A percentile compares a stretch with the other conserved stretches of the same genome.
phyloP scores from a whole-genome alignment of 1,140 invertebrate genomes.

The Adoxophyes honmai region DNA sequence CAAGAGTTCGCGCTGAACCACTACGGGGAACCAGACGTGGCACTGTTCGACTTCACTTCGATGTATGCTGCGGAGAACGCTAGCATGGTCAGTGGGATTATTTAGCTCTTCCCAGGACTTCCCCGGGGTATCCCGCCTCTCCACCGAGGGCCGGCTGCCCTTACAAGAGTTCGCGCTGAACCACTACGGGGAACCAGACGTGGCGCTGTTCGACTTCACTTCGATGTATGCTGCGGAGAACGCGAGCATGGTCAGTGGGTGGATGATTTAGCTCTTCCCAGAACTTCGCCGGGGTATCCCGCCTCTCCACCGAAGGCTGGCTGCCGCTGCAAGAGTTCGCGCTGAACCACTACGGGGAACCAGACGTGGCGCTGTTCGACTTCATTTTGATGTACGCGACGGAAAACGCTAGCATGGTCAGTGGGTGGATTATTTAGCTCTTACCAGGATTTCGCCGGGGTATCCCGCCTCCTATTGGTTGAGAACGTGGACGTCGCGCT shows the following conservation, averaged over 20 bases:
- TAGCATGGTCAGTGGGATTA: conserved; percentile 56
- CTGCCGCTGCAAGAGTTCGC: conserved; percentile 96
- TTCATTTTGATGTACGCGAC: conserved; percentile 99
- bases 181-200: conserved; percentile 98
- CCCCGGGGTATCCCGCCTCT: conserved; percentile 92
- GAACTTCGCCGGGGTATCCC: conserved; percentile 94
- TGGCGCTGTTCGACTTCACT: conserved; percentile 99
- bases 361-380: conserved; percentile 99
- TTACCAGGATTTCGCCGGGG: conserved; percentile 91
- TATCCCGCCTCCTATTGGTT: conserved; percentile 92
- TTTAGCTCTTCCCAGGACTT: conserved; percentile 87
- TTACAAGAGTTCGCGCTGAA: conserved; percentile 97
- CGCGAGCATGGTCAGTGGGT: conserved; percentile 65
- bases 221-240: conserved; percentile 99
- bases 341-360: conserved; percentile 97
- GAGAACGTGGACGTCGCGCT: conserved; percentile 98
- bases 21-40: conserved; percentile 97
- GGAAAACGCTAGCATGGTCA: conserved; percentile 84
- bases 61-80: conserved; percentile 98
- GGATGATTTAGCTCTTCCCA: no score
- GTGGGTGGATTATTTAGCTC: no score
- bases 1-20: conserved; percentile 98
- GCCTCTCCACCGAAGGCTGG: conserved; percentile 93
- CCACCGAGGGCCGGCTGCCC: conserved; percentile 94
- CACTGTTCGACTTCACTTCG: conserved; percentile 99